These are phyloP conservation scores for Salarias fasciatus DNA, from an alignment of 2,797 vertebrate genomes.

Conservation along the genomic window DNA sequence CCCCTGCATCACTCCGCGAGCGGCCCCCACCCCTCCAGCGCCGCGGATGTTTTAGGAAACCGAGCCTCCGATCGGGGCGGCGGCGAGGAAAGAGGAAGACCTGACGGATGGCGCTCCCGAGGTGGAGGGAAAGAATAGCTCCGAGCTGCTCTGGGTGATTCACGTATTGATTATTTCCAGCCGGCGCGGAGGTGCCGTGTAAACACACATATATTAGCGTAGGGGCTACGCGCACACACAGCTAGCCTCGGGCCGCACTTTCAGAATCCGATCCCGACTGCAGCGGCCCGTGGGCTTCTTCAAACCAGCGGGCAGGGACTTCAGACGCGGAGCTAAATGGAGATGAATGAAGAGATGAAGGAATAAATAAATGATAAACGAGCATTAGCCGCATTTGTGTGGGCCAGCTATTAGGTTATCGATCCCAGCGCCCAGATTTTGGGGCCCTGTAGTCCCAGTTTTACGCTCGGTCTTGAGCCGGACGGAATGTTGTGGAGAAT, in stretches of 20 bases:
- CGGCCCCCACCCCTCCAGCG: constrained; percentile 97
- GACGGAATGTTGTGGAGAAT: too few relatives aligned
- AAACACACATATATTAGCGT: constrained; percentile 79
- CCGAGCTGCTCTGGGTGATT: constrained; percentile 89
- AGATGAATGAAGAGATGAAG: constrained; percentile 75
- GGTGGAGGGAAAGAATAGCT: constrained; percentile 54
- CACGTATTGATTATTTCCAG: constrained; percentile 95
- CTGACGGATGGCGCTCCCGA: constrained; percentile 88
- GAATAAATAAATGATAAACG: constrained; percentile 79
- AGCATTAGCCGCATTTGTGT: constrained; percentile 67
- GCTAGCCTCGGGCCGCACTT: constrained; percentile 39
- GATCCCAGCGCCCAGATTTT: constrained; percentile 47
- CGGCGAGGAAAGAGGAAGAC: constrained; percentile 61
- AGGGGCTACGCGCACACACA: constrained; percentile 35
- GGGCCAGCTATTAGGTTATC: constrained; percentile 64
- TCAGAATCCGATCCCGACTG: constrained; percentile 73
- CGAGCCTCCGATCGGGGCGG: constrained; percentile 89
- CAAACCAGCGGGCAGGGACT: constrained; percentile 58
- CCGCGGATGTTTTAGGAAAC: constrained; percentile 95
- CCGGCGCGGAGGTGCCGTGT: constrained; percentile 75
- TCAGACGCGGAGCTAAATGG: constrained; percentile 68
- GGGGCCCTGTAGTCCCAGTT: background rate
- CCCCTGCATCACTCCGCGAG: constrained; percentile 92
- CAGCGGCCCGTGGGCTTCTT: constrained; percentile 64
- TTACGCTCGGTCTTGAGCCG: background rate